These are phyloP conservation scores for Drosophila kuntzei DNA, from an alignment of 2,888 invertebrate species.

Conservation along the genomic window DNA sequence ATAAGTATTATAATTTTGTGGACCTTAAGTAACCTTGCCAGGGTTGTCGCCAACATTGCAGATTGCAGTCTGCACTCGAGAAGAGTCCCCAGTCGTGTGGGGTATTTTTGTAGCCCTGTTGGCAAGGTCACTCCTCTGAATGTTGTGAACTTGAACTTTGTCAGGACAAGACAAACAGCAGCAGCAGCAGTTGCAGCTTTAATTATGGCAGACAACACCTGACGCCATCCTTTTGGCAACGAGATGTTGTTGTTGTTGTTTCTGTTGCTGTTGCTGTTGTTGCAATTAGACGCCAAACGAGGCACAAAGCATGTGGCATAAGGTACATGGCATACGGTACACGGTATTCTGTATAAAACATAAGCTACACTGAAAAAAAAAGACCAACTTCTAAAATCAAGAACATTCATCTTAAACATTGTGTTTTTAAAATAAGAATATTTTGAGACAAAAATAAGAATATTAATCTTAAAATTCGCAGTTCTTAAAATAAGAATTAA, in stretches of 20 bases:
- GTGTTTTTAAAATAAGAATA: too few relatives aligned
- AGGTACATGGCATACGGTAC: neutral
- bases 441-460: too few relatives aligned
- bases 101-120: conserved; percentile 31
- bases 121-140: conserved; percentile 50
- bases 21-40: conserved; percentile 40
- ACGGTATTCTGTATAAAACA: too few relatives aligned
- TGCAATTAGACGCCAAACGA: conserved; percentile 49
- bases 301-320: conserved; percentile 13
- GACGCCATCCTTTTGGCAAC: conserved; percentile 31
- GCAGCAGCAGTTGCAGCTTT: conserved; percentile 40
- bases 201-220: conserved; percentile 57
- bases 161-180: conserved; percentile 47
- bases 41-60: conserved; percentile 31
- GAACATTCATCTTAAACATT: too few relatives aligned
- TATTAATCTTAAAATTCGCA: too few relatives aligned
- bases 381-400: too few relatives aligned
- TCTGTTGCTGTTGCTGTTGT: conserved; percentile 24
- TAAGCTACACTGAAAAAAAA: too few relatives aligned
- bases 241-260: conserved; percentile 16
- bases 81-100: conserved; percentile 19
- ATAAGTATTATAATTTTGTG: conserved; percentile 27
- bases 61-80: conserved; percentile 47
- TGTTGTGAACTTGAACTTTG: conserved; percentile 61
- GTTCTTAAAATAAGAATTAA: too few relatives aligned